Evolutionary conservation across 2,113 vertebrate species (phyloP), one percentile per base, ranked within the genome.

Genomic region (Microtus pennsylvanicus): DNA sequence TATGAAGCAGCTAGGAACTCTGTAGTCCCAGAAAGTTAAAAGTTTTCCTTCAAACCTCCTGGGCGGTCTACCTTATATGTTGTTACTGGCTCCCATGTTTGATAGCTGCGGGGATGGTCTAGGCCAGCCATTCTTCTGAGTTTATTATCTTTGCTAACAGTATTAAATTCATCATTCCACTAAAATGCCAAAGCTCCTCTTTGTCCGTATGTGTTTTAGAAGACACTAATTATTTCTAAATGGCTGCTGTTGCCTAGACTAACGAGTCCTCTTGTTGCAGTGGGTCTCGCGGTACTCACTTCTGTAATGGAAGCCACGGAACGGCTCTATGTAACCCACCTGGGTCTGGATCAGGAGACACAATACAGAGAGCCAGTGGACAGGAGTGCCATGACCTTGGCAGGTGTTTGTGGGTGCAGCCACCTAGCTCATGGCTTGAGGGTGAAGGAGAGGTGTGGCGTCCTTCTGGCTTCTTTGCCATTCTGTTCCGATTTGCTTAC

Each of bases 351-450:
- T 33, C 19, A 67, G 58, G 58, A 65, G n/a, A 63, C 81, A 63
- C 24, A 45, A 65, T 65, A 58, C 80, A 65, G 82, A 45, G 38
- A 2, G 26, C 26, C 26, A 65, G 38, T 11, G 24, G 9, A n/a
- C 30, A n/a, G 33, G n/a, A 13, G 7, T 42, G 0, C 0, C 2
- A 0, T 8, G 0, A 1, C 12, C 5, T 1, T 0, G 0, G 17
- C 74, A 70, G 45, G 72, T 35, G 58, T 35, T 52, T 24, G 26
- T 45, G 85, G 24, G 8, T 0, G 12, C 28, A 6, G 70, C 45
- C 38, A 77, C 14, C 22, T 30, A 0, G 1, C 5, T 33, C 14
- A 10, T 0, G 26, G 69, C 69, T 78, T 19, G 7, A 21, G 75
- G 28, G 9, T 11, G 7, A 3, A 5, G 35, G 0, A 7, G 69